Evolutionary conservation across 2,113 vertebrate species (phyloP).

Genomic region (Monopterus albus): DNA sequence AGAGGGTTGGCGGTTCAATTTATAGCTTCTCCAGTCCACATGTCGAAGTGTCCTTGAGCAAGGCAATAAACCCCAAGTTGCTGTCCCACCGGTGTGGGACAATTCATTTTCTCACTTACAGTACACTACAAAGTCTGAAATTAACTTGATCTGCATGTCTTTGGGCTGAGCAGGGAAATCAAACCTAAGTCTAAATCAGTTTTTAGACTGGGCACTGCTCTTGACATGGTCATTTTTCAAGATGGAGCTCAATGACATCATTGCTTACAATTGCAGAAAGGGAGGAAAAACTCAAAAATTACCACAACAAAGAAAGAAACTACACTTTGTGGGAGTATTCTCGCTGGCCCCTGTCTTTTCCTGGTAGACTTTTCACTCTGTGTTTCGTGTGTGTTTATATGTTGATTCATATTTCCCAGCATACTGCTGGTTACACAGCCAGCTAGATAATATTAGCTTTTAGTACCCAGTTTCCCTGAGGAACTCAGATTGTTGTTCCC

Average conservation of each 20-base stretch:
- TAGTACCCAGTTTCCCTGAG: too few relatives aligned
- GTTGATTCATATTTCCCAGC: constrained; percentile 11
- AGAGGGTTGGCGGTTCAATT: too few relatives aligned
- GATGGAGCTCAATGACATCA: background rate
- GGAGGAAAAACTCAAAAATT: constrained; percentile 15
- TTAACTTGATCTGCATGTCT: background rate
- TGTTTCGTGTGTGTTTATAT: constrained; percentile 21
- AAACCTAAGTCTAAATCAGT: too few relatives aligned
- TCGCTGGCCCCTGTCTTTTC: background rate
- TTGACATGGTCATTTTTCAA: background rate
- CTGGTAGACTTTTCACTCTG: constrained; percentile 7
- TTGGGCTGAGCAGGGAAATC: background rate
- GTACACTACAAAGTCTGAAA: background rate
- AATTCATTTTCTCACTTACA: background rate
- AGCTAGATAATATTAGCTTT: too few relatives aligned
- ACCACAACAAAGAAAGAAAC: constrained; percentile 18
- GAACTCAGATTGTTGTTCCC: background rate
- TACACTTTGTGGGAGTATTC: constrained; percentile 1
- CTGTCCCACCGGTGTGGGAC: too few relatives aligned
- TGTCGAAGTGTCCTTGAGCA: too few relatives aligned
- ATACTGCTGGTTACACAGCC: constrained; percentile 2
- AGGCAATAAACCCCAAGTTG: too few relatives aligned
- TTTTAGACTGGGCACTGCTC: background rate
- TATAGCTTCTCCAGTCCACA: too few relatives aligned
- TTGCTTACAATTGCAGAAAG: constrained; percentile 7